A percentile compares a stretch with the other conserved stretches of the same genome.
phyloP scores from a whole-genome alignment of 2,797 vertebrate genomes.

The Rachycentron canadum region DNA sequence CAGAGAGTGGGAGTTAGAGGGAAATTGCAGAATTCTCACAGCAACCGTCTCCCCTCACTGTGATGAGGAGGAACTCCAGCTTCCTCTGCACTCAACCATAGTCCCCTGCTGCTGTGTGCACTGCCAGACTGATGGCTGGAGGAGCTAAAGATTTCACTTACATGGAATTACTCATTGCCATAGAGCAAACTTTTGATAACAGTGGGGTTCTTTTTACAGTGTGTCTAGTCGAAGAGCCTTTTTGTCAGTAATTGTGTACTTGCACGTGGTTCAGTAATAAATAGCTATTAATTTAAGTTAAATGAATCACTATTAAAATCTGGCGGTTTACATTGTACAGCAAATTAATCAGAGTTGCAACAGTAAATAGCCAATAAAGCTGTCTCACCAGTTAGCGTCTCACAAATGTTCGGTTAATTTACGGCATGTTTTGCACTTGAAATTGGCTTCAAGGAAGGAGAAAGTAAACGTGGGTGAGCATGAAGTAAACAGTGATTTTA shows the following conservation, averaged over 20 bases:
- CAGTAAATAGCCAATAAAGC: constrained; percentile 23
- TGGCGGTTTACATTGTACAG: constrained; percentile 18
- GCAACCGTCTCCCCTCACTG: constrained; percentile 50
- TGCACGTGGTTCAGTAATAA: neutral
- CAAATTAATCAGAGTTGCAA: constrained; percentile 18
- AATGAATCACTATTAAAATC: constrained; percentile 22
- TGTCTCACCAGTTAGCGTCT: constrained; percentile 13
- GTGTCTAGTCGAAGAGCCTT: neutral
- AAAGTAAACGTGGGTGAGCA: neutral
- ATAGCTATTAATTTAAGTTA: constrained; percentile 3
- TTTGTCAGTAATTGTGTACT: neutral
- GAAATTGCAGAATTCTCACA: constrained; percentile 56
- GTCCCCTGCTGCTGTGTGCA: constrained; percentile 41
- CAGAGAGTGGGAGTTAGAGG: constrained; percentile 55
- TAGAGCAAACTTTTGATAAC: neutral
- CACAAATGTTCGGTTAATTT: constrained; percentile 13
- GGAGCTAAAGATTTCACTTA: constrained; percentile 23
- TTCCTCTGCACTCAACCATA: constrained; percentile 48
- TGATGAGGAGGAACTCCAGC: constrained; percentile 48
- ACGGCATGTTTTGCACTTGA: constrained; percentile 18
- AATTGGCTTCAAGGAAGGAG: neutral
- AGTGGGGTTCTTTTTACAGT: constrained; percentile 9
- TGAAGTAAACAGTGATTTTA: neutral
- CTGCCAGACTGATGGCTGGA: constrained; percentile 38
- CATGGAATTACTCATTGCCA: constrained; percentile 4